These are phyloP conservation scores for Sturmia bella DNA, from an alignment of 2,888 invertebrate species.

Conservation along the genomic window DNA sequence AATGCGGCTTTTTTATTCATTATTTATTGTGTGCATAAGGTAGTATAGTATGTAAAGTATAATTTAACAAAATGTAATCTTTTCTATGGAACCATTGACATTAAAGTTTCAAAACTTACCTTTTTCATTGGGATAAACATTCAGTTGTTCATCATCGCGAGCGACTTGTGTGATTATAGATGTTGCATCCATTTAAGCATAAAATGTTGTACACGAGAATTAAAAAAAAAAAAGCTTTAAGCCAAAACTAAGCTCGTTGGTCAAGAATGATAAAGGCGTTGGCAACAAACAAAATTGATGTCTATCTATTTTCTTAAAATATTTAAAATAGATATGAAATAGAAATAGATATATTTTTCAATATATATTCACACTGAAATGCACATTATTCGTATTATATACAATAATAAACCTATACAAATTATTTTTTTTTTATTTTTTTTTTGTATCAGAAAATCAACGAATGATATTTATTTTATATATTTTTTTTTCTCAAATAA, in stretches of 20 bases:
- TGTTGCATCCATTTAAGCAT: conserved; percentile 97
- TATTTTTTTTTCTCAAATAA: conserved; percentile 7
- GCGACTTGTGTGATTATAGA: conserved; percentile 99
- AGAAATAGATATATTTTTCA: conserved; percentile 8
- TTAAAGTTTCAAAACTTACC: conserved; percentile 84
- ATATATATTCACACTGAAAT: conserved; percentile 44
- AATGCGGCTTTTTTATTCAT: too few species aligned
- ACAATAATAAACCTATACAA: neutral
- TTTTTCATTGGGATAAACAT: conserved; percentile 95
- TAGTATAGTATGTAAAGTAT: too few species aligned
- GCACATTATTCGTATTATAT: conserved; percentile 50
- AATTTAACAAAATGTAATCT: too few species aligned
- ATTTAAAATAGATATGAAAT: conserved; percentile 23
- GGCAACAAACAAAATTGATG: conserved; percentile 17
- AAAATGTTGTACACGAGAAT: conserved; percentile 74
- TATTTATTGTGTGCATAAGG: too few species aligned
- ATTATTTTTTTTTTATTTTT: conserved; percentile 14
- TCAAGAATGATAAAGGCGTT: conserved; percentile 24
- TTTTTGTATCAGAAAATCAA: conserved; percentile 6
- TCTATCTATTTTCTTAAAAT: conserved; percentile 11
- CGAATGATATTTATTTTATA: neutral
- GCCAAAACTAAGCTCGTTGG: conserved; percentile 24
- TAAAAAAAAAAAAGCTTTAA: conserved; percentile 24
- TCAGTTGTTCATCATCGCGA: conserved; percentile 97
- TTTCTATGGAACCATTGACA: too few species aligned